A percentile compares a stretch with the other conserved stretches of the same genome.
Conservation (phyloP, 2,797 vertebrate genomes). For the Trachops cirrhosus region DNA sequence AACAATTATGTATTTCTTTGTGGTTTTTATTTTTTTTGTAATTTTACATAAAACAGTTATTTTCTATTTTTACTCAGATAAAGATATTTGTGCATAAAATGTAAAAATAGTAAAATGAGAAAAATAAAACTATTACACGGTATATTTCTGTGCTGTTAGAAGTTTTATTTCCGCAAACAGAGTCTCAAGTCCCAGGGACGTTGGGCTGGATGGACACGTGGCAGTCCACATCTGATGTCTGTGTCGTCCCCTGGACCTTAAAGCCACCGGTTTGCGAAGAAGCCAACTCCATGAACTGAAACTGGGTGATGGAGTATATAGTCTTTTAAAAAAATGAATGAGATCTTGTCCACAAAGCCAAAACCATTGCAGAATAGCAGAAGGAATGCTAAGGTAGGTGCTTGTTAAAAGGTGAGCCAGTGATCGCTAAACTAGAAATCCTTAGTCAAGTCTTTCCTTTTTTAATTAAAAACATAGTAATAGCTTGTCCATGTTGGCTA, state of each 20-base stretch:
- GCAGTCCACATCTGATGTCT: conserved; percentile 76
- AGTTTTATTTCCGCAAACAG: conserved; percentile 9
- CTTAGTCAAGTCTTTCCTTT: neutral
- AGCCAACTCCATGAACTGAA: neutral
- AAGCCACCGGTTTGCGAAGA: neutral
- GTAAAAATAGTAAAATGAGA: conserved; percentile 86
- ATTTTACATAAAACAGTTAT: conserved; percentile 86
- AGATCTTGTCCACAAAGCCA: neutral
- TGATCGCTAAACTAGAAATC: neutral
- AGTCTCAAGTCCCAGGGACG: neutral
- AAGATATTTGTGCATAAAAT: conserved; percentile 87
- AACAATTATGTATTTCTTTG: conserved; percentile 83
- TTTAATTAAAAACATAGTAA: neutral
- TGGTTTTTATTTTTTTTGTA: conserved; percentile 81
- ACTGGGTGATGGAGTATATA: neutral
- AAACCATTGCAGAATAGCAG: neutral
- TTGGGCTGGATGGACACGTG: conserved; percentile 31
- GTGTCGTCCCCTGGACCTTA: neutral
- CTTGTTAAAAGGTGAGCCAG: neutral
- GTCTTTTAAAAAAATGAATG: neutral
- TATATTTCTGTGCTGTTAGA: conserved; percentile 58
- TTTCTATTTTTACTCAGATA: conserved; percentile 87
- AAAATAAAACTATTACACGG: conserved; percentile 82
- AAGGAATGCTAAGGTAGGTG: neutral
- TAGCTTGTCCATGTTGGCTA: neutral